Evolutionary conservation across 2,888 invertebrate genomes (phyloP), one percentile per base, ranked within the genome.

Genomic region (Helobdella robusta): DNA sequence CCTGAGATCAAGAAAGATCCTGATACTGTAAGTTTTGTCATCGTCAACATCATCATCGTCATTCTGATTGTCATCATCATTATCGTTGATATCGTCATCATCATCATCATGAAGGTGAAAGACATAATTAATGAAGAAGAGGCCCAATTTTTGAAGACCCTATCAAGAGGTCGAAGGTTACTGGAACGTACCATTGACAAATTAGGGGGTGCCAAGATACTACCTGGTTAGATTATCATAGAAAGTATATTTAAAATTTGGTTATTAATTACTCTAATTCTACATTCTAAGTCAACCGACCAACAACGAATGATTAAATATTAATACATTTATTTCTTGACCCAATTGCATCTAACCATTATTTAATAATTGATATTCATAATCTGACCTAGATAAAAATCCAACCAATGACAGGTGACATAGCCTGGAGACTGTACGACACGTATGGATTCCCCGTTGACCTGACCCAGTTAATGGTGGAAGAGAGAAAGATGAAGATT

Each of bases 391-490:
- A 52, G 8, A 18, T 52, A 18, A 11, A 11, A 1, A 18, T 71
- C n/a, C n/a, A 58, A 70, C 40, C 48, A 25, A 34, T 34, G 34
- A 4, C 72, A 79, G 83, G 97, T 64, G 92, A 97, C 80, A 86
- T 98, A 59, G 95, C 97, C 0, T 98, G 98, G 98, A 85, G 94
- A 66, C 82, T 98, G 65, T 98, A 99, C 80, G 98, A 98, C 76
- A 99, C 98, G 0, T 98, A 97, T 77, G 98, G 98, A 23, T 99
- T 99, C 78, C 98, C 98, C 0, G 86, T 97, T 64, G 98, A 99
- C 83, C 84, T 99, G 69, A 99, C 98, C 0, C 88, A 89, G 74
- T 82, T 99, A 36, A 99, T 99, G 95, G 89, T 89, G 59, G 98
- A 98, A 82, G 98, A 98, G 81, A 90, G 88, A 75, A 89, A 88